Conservation (phyloP, 2,113 vertebrate genomes). For the Centropristis striata region DNA sequence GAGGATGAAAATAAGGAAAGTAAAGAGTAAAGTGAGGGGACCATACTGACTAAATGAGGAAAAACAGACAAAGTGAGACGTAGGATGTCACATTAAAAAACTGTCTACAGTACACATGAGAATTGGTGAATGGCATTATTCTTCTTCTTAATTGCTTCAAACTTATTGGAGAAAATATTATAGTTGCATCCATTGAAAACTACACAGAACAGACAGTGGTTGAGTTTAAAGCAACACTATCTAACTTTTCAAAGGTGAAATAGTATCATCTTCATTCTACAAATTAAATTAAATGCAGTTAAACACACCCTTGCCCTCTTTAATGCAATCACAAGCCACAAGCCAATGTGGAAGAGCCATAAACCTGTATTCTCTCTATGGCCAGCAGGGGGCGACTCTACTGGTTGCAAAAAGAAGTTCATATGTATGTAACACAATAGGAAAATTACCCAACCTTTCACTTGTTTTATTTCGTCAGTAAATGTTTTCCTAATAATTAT, state of each 20-base stretch:
- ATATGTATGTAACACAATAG: too few species aligned
- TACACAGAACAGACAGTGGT: not conserved
- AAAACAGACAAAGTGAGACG: constrained; percentile 27
- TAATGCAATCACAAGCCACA: too few species aligned
- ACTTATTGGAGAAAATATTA: not conserved
- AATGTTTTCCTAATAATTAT: too few species aligned
- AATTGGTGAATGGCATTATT: not conserved
- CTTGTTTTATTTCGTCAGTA: too few species aligned
- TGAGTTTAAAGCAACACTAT: too few species aligned
- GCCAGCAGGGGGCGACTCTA: too few species aligned
- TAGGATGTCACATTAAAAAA: constrained; percentile 1
- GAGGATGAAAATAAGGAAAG: constrained; percentile 48
- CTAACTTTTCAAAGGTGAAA: too few species aligned
- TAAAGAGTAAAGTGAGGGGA: constrained; percentile 28
- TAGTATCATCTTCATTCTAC: not conserved
- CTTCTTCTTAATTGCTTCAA: not conserved
- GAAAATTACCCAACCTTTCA: too few species aligned
- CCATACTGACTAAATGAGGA: constrained; percentile 12
- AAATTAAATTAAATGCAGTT: not conserved
- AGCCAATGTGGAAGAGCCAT: too few species aligned
- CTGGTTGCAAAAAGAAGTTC: too few species aligned
- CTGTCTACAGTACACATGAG: not conserved
- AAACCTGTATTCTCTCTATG: too few species aligned
- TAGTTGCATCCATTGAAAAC: not conserved
- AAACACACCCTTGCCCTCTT: not conserved